A percentile compares a stretch with the other conserved stretches of the same genome.
These are phyloP conservation scores for Psylliodes chrysocephalus DNA, from an alignment of 2,888 invertebrate genomes.

Conservation along the genomic window DNA sequence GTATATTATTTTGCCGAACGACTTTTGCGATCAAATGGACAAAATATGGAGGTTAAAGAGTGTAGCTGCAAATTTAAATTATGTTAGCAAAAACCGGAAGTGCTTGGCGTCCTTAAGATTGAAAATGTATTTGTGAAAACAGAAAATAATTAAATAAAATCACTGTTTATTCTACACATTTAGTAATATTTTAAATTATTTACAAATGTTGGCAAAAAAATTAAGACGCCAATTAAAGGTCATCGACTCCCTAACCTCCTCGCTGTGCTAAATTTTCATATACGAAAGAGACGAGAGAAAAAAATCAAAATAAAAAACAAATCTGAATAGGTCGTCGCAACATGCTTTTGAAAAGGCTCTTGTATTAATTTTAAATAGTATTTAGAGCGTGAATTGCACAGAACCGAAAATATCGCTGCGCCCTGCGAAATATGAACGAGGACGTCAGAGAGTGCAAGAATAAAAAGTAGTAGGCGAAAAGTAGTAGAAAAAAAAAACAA, in stretches of 20 bases:
- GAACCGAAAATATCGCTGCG: conserved; percentile 28
- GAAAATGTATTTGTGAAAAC: no score
- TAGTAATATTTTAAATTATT: no score
- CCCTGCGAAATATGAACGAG: conserved; percentile 32
- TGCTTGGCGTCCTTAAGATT: no score
- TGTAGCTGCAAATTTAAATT: no score
- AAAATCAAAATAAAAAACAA: conserved; percentile 9
- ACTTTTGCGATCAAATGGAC: no score
- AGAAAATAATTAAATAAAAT: no score
- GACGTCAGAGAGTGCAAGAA: conserved; percentile 26
- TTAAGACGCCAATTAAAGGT: conserved; percentile 9
- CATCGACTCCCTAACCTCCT: conserved; percentile 7
- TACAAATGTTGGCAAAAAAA: no score
- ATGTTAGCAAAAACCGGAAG: no score
- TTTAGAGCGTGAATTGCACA: conserved; percentile 2
- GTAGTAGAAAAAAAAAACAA: no score
- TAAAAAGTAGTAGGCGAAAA: conserved; percentile 26
- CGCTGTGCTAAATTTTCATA: conserved; percentile 9
- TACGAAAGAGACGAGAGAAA: conserved; percentile 8
- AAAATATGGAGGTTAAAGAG: no score
- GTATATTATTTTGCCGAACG: no score
- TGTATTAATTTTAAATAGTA: conserved; percentile 24
- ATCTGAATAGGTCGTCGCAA: conserved; percentile 2
- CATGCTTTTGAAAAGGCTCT: conserved; percentile 3
- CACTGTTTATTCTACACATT: no score